Conservation (phyloP, 2,797 vertebrate genomes). For the Decapterus maruadsi region DNA sequence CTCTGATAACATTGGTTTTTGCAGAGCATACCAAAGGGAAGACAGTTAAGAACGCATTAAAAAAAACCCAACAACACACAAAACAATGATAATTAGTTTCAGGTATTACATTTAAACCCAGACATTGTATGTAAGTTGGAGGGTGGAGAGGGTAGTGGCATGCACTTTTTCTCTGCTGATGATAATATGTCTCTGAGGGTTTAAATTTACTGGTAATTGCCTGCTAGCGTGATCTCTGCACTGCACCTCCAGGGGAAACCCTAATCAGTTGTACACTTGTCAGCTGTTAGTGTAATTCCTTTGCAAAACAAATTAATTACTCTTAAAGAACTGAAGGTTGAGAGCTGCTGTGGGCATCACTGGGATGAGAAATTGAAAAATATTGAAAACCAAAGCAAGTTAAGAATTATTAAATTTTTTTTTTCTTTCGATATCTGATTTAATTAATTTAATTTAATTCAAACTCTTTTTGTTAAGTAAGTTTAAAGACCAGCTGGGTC, state of each 20-base stretch:
- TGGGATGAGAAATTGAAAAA: neutral
- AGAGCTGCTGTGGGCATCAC: slow-evolving; percentile 9
- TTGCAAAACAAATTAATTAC: slow-evolving; percentile 60
- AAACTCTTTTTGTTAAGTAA: slow-evolving; percentile 1
- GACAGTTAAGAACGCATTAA: neutral
- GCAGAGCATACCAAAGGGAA: neutral
- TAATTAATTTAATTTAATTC: slow-evolving; percentile 9
- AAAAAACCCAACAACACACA: neutral
- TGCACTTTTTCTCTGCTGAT: slow-evolving; percentile 1
- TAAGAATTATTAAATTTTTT: too few species aligned
- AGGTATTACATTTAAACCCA: slow-evolving; percentile 25
- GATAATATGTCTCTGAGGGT: slow-evolving; percentile 18
- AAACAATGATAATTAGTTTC: slow-evolving; percentile 30
- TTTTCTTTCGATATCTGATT: slow-evolving; percentile 19
- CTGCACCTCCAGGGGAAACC: slow-evolving; percentile 19
- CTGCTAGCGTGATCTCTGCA: slow-evolving; percentile 36
- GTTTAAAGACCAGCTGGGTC: slow-evolving; percentile 38
- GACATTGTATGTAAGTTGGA: neutral
- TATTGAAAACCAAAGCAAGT: slow-evolving; percentile 2
- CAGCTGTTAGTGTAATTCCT: slow-evolving; percentile 21
- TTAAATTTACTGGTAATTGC: slow-evolving; percentile 34
- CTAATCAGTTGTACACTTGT: slow-evolving; percentile 34
- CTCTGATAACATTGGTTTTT: too few species aligned
- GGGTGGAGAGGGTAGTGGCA: neutral
- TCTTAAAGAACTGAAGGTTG: slow-evolving; percentile 27